Base-by-base conservation (phyloP, 2,113 vertebrate genomes). In the Sprattus sprattus region DNA sequence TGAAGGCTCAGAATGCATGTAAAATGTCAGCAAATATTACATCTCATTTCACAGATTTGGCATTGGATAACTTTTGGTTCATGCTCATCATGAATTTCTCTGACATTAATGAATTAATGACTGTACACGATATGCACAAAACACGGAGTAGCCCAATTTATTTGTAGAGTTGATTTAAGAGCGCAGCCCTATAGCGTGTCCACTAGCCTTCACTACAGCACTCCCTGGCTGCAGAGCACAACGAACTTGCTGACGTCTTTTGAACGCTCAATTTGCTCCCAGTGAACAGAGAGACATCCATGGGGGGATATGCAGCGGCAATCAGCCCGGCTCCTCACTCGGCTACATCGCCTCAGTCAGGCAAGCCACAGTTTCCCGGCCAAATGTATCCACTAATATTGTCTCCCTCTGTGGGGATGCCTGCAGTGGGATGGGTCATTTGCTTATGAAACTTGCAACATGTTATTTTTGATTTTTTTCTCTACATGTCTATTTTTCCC, bases 321-420 rank as follows among this genome's bases (percentile, higher is more conserved):
- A 87, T 85, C 83, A 85, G 57, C 81, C 45, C 82, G 84, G 45
- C 81, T 75, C 50, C 82, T 44, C 64, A 25, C 83, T 67, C 52
- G 81, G 78, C 82, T 60, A 84, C 46, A 85, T 49, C 84, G 57
- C 54, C 82, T 83, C 84, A 67, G 83, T 75, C 75, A 32, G 82
- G 78, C 82, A 82, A 84, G 71, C 54, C 45, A 11, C 86, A 87
- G 84, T 87, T 87, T 87, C 83, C 83, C 82, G 67, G 71, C 52
- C 46, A 64, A 20, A 82, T 87, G 75, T 81, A 84, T 57, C 78
- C 81, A 32, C 82, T 83, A 87, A 85, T 87, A 83, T 89, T 85
- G 85, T 87, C 84, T 85, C 85, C 75, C 85, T 86, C 88, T 85
- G 81, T 85, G 81, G 67, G 83, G 83, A 54, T 45, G 71, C 81